Conservation (phyloP, 2,113 vertebrate species). For the Leptocoma aspasia region DNA sequence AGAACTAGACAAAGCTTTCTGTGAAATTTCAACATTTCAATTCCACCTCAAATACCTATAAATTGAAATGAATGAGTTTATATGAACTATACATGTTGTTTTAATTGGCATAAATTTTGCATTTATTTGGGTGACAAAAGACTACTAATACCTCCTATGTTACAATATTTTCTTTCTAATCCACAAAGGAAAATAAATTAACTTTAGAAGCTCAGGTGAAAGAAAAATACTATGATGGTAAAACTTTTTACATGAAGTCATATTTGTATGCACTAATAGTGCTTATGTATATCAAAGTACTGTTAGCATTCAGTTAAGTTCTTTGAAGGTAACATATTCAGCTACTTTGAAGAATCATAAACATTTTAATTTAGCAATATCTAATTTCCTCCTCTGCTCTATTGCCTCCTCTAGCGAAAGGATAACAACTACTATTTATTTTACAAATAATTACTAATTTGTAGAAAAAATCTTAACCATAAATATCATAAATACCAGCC, state of each 20-base stretch:
- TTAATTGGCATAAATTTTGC: neutral
- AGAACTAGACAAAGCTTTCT: neutral
- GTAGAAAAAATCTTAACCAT: neutral
- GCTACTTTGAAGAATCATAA: neutral
- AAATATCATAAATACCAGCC: neutral
- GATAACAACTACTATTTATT: neutral
- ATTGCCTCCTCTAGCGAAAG: neutral
- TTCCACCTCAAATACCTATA: neutral
- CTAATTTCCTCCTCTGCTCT: neutral
- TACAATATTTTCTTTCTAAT: neutral
- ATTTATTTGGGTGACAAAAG: neutral
- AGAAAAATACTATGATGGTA: neutral
- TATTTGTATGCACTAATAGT: neutral
- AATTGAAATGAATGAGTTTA: neutral
- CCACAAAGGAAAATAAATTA: neutral
- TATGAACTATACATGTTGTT: neutral
- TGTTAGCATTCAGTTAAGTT: neutral
- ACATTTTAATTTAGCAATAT: neutral
- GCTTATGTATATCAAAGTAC: neutral
- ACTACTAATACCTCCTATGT: neutral
- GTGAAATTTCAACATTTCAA: neutral
- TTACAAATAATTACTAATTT: neutral
- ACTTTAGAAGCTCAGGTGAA: neutral
- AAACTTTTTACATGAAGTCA: neutral
- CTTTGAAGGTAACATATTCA: neutral